These are phyloP conservation scores for Cheilinus undulatus DNA, from an alignment of 2,113 vertebrate species.

Conservation along the genomic window DNA sequence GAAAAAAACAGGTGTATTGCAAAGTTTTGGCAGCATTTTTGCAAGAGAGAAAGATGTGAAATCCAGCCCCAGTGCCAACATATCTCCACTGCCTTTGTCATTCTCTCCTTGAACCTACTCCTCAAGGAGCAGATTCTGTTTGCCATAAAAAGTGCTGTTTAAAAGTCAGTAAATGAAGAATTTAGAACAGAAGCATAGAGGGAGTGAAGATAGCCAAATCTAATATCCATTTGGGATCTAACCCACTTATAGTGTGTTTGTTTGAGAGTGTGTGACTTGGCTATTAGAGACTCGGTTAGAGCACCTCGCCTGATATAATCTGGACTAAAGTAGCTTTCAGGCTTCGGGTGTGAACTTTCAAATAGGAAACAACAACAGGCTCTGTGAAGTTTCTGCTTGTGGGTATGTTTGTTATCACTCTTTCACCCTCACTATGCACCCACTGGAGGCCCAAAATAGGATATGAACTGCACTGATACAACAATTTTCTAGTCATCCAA, in stretches of 20 bases:
- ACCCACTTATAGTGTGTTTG: slow-evolving; percentile 53
- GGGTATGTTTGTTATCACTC: slow-evolving; percentile 15
- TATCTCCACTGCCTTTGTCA: not conserved
- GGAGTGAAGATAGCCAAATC: slow-evolving; percentile 18
- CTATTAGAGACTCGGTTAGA: slow-evolving; percentile 1
- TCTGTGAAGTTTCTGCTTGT: not conserved
- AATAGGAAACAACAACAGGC: slow-evolving; percentile 6
- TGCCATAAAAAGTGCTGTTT: not conserved
- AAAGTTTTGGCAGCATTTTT: not conserved
- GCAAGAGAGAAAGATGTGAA: not conserved
- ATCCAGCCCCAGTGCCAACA: not conserved
- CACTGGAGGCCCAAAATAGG: no score
- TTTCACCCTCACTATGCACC: not conserved
- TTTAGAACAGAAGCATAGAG: slow-evolving; percentile 11
- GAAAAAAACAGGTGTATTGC: not conserved
- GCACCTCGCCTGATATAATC: slow-evolving; percentile 21
- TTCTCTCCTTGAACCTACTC: not conserved
- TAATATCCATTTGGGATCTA: slow-evolving; percentile 39
- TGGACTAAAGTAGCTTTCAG: slow-evolving; percentile 22
- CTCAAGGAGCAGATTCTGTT: not conserved
- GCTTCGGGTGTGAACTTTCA: slow-evolving; percentile 27
- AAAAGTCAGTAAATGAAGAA: not conserved
- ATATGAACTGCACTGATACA: no score
- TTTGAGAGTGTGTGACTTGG: not conserved
- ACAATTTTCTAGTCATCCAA: no score